These are phyloP conservation scores for Thrips palmi DNA, from an alignment of 1,140 invertebrate species.

Conservation along the genomic window DNA sequence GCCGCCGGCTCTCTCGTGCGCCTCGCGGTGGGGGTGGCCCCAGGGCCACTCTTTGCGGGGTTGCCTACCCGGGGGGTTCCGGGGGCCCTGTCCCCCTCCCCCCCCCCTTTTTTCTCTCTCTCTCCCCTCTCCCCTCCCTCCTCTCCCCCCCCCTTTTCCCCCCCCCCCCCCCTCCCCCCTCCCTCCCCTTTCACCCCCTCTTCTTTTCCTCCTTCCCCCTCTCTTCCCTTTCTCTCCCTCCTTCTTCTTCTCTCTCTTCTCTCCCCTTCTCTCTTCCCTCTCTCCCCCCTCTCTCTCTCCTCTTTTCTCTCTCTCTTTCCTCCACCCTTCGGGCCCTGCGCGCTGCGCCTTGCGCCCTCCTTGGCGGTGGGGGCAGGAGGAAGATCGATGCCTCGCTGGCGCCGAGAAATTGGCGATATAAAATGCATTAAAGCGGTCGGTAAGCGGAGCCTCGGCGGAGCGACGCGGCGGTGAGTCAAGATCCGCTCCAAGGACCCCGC, in stretches of 20 bases:
- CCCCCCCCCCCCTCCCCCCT: slow-evolving; percentile 17
- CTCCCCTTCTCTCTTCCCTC: not conserved
- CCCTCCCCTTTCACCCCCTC: slow-evolving; percentile 7
- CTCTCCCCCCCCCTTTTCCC: slow-evolving; percentile 22
- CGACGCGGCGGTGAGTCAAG: too few species aligned
- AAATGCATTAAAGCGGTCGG: too few species aligned
- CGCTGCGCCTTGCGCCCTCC: too few species aligned
- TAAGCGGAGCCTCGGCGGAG: too few species aligned
- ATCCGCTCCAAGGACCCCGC: too few species aligned
- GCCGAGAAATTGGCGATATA: too few species aligned
- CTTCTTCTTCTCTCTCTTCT: slow-evolving; percentile 7
- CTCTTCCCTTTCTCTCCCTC: slow-evolving; percentile 13
- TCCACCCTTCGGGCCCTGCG: slow-evolving; percentile 9
- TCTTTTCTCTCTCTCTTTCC: slow-evolving; percentile 7
- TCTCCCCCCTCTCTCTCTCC: slow-evolving; percentile 3
- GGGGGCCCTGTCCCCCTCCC: too few species aligned
- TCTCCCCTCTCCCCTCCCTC: slow-evolving; percentile 28
- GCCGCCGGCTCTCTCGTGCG: slow-evolving; percentile 29
- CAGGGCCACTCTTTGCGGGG: too few species aligned
- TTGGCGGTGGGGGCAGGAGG: too few species aligned
- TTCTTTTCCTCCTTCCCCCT: slow-evolving; percentile 8
- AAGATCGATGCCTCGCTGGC: too few species aligned
- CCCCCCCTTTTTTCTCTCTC: too few species aligned
- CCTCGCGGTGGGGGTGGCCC: slow-evolving; percentile 29
- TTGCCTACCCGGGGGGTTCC: too few species aligned